Conservation (phyloP, 2,888 invertebrate genomes). For the Poecilobothrus nobilitatus region DNA sequence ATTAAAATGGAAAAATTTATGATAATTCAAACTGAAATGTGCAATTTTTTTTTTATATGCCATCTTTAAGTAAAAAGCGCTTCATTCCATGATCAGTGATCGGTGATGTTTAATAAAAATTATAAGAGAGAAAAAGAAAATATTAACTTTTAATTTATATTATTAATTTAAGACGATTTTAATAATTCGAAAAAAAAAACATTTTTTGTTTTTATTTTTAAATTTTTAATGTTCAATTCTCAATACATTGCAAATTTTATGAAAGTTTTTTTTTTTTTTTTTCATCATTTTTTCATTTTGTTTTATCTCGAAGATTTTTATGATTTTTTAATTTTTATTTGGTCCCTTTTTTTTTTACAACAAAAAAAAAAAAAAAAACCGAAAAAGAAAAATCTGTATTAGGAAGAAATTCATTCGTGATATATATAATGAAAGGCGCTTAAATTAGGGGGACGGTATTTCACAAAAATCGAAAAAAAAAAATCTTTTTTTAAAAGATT, state of each 20-base stretch:
- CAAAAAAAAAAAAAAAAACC: neutral
- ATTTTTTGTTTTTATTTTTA: neutral
- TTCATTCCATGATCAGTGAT: neutral
- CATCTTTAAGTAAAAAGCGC: neutral
- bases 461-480: neutral
- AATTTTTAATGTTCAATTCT: neutral
- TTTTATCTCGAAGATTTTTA: too few relatives aligned
- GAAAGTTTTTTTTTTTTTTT: neutral
- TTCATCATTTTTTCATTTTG: too few relatives aligned
- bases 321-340: neutral
- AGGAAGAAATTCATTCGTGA: neutral
- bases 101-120: neutral
- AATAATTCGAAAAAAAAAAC: neutral
- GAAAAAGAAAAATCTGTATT: neutral
- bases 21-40: slow-evolving; percentile 6
- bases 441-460: neutral
- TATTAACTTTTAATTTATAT: neutral
- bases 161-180: slow-evolving; percentile 4
- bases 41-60: neutral
- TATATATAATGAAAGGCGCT: neutral
- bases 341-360: neutral
- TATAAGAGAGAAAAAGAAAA: neutral
- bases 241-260: neutral
- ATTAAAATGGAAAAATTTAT: neutral
- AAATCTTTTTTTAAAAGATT: too few relatives aligned